Evolutionary conservation across 2,888 invertebrate genomes (phyloP).

Genomic region (Drosophila prolongata): DNA sequence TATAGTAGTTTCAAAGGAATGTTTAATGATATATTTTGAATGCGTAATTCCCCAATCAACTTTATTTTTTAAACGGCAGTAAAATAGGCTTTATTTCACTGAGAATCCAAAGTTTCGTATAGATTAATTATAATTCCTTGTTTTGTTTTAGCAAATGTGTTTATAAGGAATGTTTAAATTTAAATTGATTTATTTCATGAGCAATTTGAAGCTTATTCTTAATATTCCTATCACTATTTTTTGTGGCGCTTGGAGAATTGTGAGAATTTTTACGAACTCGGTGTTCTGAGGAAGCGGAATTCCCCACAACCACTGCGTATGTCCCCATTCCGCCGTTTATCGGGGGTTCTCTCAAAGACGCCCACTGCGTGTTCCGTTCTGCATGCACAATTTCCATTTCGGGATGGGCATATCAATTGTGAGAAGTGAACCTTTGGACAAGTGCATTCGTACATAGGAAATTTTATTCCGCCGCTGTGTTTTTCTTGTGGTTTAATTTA

Average conservation of each 20-base stretch:
- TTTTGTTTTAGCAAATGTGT: too few relatives aligned
- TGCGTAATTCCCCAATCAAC: not conserved
- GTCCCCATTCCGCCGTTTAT: slow-evolving; percentile 23
- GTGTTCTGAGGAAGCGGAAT: slow-evolving; percentile 41
- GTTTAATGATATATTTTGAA: too few relatives aligned
- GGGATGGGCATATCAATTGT: slow-evolving; percentile 48
- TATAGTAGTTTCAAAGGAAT: not conserved
- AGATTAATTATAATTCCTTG: too few relatives aligned
- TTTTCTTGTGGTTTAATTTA: slow-evolving; percentile 60
- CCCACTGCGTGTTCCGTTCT: slow-evolving; percentile 52
- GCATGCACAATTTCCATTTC: slow-evolving; percentile 63
- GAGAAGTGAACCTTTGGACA: slow-evolving; percentile 68
- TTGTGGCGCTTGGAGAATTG: not conserved
- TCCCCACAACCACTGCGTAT: slow-evolving; percentile 35
- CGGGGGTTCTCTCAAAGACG: slow-evolving; percentile 9
- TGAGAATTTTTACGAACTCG: not conserved
- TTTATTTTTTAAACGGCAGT: too few relatives aligned
- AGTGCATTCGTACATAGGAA: slow-evolving; percentile 75
- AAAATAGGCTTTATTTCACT: too few relatives aligned
- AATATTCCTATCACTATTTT: not conserved
- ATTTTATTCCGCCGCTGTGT: slow-evolving; percentile 56
- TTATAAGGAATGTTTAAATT: not conserved
- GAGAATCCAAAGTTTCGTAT: too few relatives aligned
- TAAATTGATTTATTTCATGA: not conserved
- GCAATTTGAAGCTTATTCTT: not conserved